These are phyloP conservation scores for Prenolepis imparis DNA, from an alignment of 2,888 invertebrate genomes.

Conservation along the genomic window DNA sequence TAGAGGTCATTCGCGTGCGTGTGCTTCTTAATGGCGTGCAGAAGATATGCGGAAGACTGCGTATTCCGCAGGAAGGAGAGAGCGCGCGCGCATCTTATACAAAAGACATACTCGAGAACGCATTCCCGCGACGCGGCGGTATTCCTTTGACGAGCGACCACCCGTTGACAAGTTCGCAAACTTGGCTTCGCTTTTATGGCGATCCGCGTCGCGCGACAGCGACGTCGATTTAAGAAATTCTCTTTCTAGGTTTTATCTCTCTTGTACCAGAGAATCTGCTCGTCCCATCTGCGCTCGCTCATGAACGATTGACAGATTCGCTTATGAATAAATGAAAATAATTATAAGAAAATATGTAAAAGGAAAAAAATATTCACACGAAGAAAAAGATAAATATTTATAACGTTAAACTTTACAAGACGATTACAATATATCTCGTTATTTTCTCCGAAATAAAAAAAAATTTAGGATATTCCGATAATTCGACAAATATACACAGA, in stretches of 20 bases:
- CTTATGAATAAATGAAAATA: not conserved
- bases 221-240: constrained; percentile 46
- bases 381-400: not conserved
- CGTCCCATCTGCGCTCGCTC: not conserved
- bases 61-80: constrained; percentile 53
- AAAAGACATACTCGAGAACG: constrained; percentile 62
- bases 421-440: not conserved
- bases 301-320: not conserved
- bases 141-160: constrained; percentile 73
- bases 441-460: not conserved
- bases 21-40: constrained; percentile 67
- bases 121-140: constrained; percentile 70
- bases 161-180: constrained; percentile 67
- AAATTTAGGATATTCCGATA: constrained; percentile 31
- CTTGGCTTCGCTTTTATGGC: constrained; percentile 67
- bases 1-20: constrained; percentile 39
- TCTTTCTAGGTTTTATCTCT: constrained; percentile 5
- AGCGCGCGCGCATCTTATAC: constrained; percentile 36
- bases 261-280: not conserved
- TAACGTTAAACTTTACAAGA: not conserved
- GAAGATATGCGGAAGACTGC: constrained; percentile 69
- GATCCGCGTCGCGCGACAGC: constrained; percentile 50
- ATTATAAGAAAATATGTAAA: not conserved
- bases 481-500: constrained; percentile 12
- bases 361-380: not conserved